Percentiles rank a stretch among this genome's conserved stretches.
Evolutionary conservation across 1,140 invertebrate species (phyloP).

Genomic region (Zaprionus inermis): DNA sequence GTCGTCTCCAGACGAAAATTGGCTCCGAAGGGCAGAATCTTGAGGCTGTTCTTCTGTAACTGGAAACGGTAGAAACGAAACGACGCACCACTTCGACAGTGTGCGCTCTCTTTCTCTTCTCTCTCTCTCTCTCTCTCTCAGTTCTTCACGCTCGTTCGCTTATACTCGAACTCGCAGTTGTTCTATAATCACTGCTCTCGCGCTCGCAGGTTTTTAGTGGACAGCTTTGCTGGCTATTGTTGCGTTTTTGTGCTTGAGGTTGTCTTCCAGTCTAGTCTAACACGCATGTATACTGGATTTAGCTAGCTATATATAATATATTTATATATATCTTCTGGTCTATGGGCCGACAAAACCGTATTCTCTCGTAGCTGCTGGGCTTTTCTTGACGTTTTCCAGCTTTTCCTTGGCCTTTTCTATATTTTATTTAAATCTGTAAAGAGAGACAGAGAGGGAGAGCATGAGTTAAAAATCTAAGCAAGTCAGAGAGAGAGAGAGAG

Average conservation of each 20-base stretch:
- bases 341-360: constrained; percentile 10
- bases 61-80: constrained; percentile 11
- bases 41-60: constrained; percentile 67
- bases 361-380: neutral
- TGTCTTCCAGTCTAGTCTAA: constrained; percentile 9
- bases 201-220: neutral
- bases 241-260: neutral
- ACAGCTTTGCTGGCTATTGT: neutral
- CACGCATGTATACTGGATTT: constrained; percentile 16
- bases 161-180: neutral
- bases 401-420: constrained; percentile 13
- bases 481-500: constrained; percentile 32
- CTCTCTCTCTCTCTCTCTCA: too few species aligned
- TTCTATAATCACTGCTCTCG: neutral
- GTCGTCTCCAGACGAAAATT: constrained; percentile 83
- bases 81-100: constrained; percentile 24
- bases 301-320: constrained; percentile 9
- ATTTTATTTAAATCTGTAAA: constrained; percentile 24
- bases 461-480: constrained; percentile 31
- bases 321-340: constrained; percentile 6
- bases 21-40: constrained; percentile 82
- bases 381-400: constrained; percentile 20
- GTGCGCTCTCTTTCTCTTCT: constrained; percentile 3
- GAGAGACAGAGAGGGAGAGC: constrained; percentile 25
- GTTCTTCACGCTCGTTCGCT: too few species aligned